phyloP scores from a whole-genome alignment of 2,888 invertebrate genomes.

The Drosophila subquinaria region DNA sequence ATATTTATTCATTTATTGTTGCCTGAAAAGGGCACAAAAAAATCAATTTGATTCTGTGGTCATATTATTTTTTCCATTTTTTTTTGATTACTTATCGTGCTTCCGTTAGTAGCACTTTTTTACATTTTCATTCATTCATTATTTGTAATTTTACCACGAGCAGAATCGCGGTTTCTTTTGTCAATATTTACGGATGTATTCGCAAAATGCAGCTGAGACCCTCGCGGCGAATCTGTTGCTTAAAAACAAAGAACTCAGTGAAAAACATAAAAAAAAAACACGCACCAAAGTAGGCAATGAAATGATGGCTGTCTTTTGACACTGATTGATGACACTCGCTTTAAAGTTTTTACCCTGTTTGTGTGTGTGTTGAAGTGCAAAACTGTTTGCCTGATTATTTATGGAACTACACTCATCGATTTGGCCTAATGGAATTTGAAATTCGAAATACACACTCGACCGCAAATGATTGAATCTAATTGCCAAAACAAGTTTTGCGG shows the following conservation, averaged over 20 bases:
- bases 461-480: slow-evolving; percentile 46
- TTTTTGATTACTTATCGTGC: slow-evolving; percentile 17
- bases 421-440: slow-evolving; percentile 52
- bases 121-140: not conserved
- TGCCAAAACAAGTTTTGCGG: slow-evolving; percentile 48
- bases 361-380: slow-evolving; percentile 28
- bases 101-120: not conserved
- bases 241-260: slow-evolving; percentile 4
- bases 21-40: slow-evolving; percentile 4
- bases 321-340: slow-evolving; percentile 38
- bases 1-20: not conserved
- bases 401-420: slow-evolving; percentile 36
- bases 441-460: slow-evolving; percentile 37
- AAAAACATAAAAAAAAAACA: not conserved
- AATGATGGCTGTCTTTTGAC: slow-evolving; percentile 29
- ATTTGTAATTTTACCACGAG: not conserved
- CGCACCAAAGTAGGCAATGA: slow-evolving; percentile 33
- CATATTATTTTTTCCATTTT: slow-evolving; percentile 23
- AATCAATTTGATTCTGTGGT: slow-evolving; percentile 39
- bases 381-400: slow-evolving; percentile 51
- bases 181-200: slow-evolving; percentile 48
- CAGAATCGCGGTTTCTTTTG: slow-evolving; percentile 19
- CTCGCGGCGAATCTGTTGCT: slow-evolving; percentile 12
- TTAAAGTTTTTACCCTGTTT: slow-evolving; percentile 30
- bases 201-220: slow-evolving; percentile 35